These are phyloP conservation scores for Ptiloglossa arizonensis DNA, from an alignment of 1,140 invertebrate genomes.

Conservation along the genomic window DNA sequence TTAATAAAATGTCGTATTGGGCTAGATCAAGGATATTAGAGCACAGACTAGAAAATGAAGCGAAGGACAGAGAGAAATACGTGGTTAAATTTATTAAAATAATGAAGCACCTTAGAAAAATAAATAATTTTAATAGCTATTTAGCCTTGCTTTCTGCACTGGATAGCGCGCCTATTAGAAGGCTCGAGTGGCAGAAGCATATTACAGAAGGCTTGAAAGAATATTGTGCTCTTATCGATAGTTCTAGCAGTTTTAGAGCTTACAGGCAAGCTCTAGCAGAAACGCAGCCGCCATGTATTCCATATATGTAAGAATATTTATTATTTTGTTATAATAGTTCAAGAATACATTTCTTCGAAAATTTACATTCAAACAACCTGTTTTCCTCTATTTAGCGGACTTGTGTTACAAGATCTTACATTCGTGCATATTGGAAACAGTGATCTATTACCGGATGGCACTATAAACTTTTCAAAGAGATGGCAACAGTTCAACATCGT, in stretches of 20 bases:
- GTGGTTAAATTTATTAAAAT: conserved; percentile 99
- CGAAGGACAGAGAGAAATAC: conserved; percentile 97
- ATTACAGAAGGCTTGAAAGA: conserved; percentile 96
- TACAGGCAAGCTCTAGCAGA: conserved; percentile 96
- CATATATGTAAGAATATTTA: conserved; percentile 92
- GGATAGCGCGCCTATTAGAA: conserved; percentile 96
- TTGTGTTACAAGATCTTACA: conserved; percentile 98
- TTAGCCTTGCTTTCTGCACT: conserved; percentile 97
- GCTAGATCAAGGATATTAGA: conserved; percentile 83
- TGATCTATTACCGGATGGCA: conserved; percentile 92
- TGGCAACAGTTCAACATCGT: conserved; percentile 99
- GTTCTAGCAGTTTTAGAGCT: conserved; percentile 96
- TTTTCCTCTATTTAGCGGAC: conserved; percentile 88
- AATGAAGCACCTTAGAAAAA: conserved; percentile 97
- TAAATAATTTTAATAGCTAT: conserved; percentile 99
- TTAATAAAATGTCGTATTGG: conserved; percentile 99
- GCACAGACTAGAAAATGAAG: conserved; percentile 89
- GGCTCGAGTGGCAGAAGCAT: conserved; percentile 97
- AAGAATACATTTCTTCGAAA: not conserved
- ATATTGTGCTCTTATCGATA: conserved; percentile 97
- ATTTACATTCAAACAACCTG: not conserved
- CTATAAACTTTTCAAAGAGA: conserved; percentile 97
- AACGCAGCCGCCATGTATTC: conserved; percentile 98
- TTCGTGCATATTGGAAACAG: conserved; percentile 99
- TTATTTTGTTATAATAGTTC: not conserved